Evolutionary conservation across 2,888 invertebrate genomes (phyloP), one percentile per base, ranked within the genome.

Genomic region (Philaethria dido): DNA sequence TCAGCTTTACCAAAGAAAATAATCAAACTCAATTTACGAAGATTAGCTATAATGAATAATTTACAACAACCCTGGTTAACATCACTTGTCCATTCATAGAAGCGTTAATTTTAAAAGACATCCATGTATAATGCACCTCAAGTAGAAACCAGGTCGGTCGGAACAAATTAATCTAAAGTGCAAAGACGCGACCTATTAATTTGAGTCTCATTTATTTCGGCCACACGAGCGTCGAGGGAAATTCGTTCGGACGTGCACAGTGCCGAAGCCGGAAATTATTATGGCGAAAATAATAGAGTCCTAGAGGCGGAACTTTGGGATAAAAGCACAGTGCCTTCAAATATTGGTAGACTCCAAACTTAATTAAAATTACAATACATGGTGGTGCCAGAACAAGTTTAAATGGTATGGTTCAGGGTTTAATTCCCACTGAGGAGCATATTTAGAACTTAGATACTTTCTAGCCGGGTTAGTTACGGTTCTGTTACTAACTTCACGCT

Each of bases 161-260:
- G 48, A 65, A 50, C 64, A 44, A 65, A 65, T 65, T 65, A 65
- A 65, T 65, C 64, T 65, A 22, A 65, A 60, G 64, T 60, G 64
- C 59, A 65, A 65, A 52, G 59, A 60, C 59, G 20, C 59, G 42
- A 59, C 50, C 50, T 50, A 65, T 60, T 65, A 59, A 65, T 50
- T 65, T 44, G 16, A 57, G 39, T 52, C 44, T 64, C 64, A 48
- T 48, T 64, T 64, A 64, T 64, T 64, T 64, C 39, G 57, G 48
- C 48, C 57, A 39, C 57, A 57, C 57, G 22, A 50, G 39, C 59
- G 64, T n/a, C 64, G 48, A 20, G 64, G 64, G 64, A 65, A 65
- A 64, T 64, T 25, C 22, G 55, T 55, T 47, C 55, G 55, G 47
- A 64, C 55, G 57, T 47, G 55, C 45, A 64, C 18, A 47, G 36